These are phyloP conservation scores for Hydropsyche betteni DNA, from an alignment of 2,888 invertebrate genomes.

Conservation along the genomic window DNA sequence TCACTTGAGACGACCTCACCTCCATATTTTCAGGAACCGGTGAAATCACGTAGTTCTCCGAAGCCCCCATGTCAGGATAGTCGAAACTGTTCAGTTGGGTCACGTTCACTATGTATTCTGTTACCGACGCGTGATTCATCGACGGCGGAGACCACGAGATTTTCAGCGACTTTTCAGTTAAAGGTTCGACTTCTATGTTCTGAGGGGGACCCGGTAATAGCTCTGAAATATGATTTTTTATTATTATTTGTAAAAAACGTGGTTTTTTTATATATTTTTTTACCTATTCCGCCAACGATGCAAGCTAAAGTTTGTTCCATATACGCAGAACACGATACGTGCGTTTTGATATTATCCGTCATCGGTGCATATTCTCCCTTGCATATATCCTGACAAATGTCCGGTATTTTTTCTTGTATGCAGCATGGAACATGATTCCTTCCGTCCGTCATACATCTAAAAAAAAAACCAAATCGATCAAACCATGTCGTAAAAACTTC, in stretches of 20 bases:
- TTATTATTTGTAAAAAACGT: neutral
- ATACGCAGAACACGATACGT: conserved; percentile 84
- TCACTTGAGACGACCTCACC: conserved; percentile 56
- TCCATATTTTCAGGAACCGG: conserved; percentile 60
- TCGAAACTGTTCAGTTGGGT: conserved; percentile 77
- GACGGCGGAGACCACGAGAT: conserved; percentile 76
- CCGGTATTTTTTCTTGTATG: conserved; percentile 80
- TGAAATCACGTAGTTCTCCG: conserved; percentile 62
- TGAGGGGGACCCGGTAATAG: conserved; percentile 79
- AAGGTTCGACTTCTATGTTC: conserved; percentile 75
- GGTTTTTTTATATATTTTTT: conserved; percentile 43
- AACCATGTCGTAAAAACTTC: neutral
- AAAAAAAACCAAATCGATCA: neutral
- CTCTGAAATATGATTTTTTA: conserved; percentile 61
- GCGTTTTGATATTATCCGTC: conserved; percentile 82
- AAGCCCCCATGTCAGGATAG: conserved; percentile 48
- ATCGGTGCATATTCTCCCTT: conserved; percentile 85
- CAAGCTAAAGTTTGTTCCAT: conserved; percentile 85
- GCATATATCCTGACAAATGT: conserved; percentile 86
- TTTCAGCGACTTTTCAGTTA: conserved; percentile 76
- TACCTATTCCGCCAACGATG: conserved; percentile 80
- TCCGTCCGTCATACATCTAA: conserved; percentile 79
- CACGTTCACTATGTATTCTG: conserved; percentile 77
- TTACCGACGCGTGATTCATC: conserved; percentile 71
- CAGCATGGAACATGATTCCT: conserved; percentile 88